Base-by-base conservation (phyloP, 2,797 vertebrate genomes). In the Cyclopterus lumpus region DNA sequence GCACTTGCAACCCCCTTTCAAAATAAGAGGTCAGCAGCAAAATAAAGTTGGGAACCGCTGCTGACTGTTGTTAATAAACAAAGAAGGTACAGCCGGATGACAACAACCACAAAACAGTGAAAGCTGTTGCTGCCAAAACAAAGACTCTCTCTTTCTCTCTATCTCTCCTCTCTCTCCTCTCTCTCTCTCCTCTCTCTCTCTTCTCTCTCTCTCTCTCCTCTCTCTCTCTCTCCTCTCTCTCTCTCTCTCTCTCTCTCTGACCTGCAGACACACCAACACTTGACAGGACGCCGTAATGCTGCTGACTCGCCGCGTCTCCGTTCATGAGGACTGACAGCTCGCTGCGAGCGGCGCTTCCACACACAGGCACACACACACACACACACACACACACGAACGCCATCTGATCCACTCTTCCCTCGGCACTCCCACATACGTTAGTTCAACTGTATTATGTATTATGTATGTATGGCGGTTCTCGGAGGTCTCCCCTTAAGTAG, bases 271-370 rank as follows among this genome's bases (percentile, higher is more conserved):
- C 83, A 57, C 71, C 82, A 83, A 88, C 85, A 46, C 80, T 34
- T 80, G 88, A 89, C 84, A 84, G 85, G 78, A 82, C 65, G 83
- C 42, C 75, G 89, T 83, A 79, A 87, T 77, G 80, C 76, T 77
- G 80, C 80, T 54, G 85, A 89, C 84, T 84, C n/a, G 73, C 82
- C 79, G 59, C 75, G 71, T 83, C 84, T 88, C 77, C 75, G 71
- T 88, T 88, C 77, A 93, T 86, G 71, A 86, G 85, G 80, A 85
- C 84, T 89, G 89, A 90, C 90, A 89, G n/a, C 48, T 51, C 48
- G n/a, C 10, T 22, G 48, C 48, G 48, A 51, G 48, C 48, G n/a
- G 3, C 10, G n/a, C 46, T 66, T 49, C 64, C 51, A 85, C 53
- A 69, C 54, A 85, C 62, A 74, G 14, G 51, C 1, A 71, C 61